These are phyloP conservation scores for Labeo catla DNA, from an alignment of 2,113 vertebrate species.

Conservation along the genomic window DNA sequence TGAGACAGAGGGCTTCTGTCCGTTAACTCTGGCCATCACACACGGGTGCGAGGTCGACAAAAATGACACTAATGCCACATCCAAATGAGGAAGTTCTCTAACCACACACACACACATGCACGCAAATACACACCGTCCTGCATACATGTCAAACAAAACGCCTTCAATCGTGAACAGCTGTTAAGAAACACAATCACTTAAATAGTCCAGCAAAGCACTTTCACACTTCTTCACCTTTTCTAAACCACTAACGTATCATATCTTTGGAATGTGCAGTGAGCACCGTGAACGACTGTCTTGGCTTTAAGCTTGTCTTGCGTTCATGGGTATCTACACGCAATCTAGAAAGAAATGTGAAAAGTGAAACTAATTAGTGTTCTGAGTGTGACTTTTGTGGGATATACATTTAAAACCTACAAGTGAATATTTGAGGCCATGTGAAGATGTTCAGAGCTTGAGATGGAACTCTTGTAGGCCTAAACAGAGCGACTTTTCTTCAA, in stretches of 20 bases:
- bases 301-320: background rate
- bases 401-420: background rate
- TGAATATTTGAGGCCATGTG: background rate
- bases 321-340: background rate
- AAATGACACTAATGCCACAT: slow-evolving; percentile 65
- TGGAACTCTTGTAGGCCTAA: background rate
- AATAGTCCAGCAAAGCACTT: background rate
- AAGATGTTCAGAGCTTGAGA: background rate
- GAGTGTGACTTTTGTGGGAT: background rate
- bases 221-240: background rate
- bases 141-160: background rate
- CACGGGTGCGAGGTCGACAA: slow-evolving; percentile 61
- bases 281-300: background rate
- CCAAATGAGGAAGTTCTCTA: slow-evolving; percentile 69
- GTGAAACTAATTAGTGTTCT: background rate
- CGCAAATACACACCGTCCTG: background rate
- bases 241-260: background rate
- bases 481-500: background rate
- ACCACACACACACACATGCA: slow-evolving; percentile 58
- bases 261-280: background rate
- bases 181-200: background rate
- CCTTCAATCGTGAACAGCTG: background rate
- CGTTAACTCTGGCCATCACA: slow-evolving; percentile 54
- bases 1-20: background rate
- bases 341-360: background rate